A percentile compares a stretch with the other conserved stretches of the same genome.
Evolutionary conservation across 2,888 invertebrate species (phyloP).

Genomic region (Tuberolachnus salignus): DNA sequence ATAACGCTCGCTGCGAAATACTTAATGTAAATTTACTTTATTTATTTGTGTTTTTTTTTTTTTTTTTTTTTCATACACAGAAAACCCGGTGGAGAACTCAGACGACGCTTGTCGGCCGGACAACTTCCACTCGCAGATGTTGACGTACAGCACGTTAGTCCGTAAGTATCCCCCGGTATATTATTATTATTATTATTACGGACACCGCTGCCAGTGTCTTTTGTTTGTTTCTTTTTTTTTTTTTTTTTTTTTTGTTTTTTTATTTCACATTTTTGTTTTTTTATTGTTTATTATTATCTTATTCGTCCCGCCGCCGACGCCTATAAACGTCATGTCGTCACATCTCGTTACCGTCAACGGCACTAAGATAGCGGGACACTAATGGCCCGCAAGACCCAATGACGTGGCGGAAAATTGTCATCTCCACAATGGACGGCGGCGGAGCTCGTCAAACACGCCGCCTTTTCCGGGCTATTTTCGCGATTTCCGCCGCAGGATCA

Average conservation of each 20-base stretch:
- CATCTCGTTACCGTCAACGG: conserved; percentile 38
- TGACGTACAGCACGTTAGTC: conserved; percentile 71
- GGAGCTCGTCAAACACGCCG: conserved; percentile 2
- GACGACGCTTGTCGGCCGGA: conserved; percentile 71
- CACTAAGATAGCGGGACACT: conserved; percentile 1
- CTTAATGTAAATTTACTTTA: conserved; percentile 17
- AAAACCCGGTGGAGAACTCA: conserved; percentile 64
- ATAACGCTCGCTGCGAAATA: background rate
- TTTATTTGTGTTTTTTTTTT: background rate
- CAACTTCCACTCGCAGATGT: conserved; percentile 64
- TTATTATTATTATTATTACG: background rate
- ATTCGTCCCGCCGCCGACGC: background rate
- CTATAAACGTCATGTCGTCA: conserved; percentile 41
- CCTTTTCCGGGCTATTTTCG: background rate
- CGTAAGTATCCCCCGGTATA: conserved; percentile 66
- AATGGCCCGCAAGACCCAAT: conserved; percentile 32
- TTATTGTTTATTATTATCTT: background rate
- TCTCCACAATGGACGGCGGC: background rate
- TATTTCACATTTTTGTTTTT: no score
- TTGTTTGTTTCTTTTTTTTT: conserved; percentile 13
- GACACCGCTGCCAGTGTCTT: conserved; percentile 17
- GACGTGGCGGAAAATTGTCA: conserved; percentile 45
- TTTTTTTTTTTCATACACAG: conserved; percentile 59
- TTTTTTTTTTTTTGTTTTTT: background rate
- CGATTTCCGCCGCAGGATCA: conserved; percentile 31